Evolutionary conservation across 2,888 invertebrate species (phyloP), one percentile per base, ranked within the genome.

Genomic region (Icerya purchasi): DNA sequence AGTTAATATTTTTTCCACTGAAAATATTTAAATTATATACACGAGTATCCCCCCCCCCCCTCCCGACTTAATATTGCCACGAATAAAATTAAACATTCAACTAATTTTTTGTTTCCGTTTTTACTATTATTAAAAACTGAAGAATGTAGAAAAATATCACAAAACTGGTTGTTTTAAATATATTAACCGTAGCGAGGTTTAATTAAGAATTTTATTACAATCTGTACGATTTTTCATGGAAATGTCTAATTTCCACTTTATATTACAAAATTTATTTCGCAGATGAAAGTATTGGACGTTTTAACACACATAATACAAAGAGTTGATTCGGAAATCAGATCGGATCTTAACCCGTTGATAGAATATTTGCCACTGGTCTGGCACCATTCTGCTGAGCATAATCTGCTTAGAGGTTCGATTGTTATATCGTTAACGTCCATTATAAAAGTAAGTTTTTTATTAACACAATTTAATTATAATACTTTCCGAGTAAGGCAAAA

Each of bases 271-370:
- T 65, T 65, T 64, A 62, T 60, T 62, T 72, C 72, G 53, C 69
- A 83, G 82, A 90, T 93, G 86, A 86, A 88, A 70, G 86, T 93
- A 22, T 76, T 96, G 50, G 85, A 85, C 72, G 89, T 90, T 61
- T 79, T 93, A 71, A 89, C 91, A 53, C 84, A 86, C 69, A 82
- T 93, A 69, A 84, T 91, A 67, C 91, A 92, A 73, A 78, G 90
- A 60, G 84, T 88, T 70, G 88, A 85, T 21, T 77, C 79, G 56
- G 79, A 80, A 57, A 83, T 87, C 55, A 82, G 79, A 58, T 80
- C 82, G 1, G 80, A 84, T 71, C 76, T 78, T 60, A 76, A 78
- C 61, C 78, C 83, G 19, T 77, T 94, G 58, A 80, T 86, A 65
- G 79, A 81, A 61, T 93, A 90, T 72, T 77, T 94, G 65, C 92